phyloP scores from a whole-genome alignment of 2,888 invertebrate species.

The Hofmannophila pseudospretella region DNA sequence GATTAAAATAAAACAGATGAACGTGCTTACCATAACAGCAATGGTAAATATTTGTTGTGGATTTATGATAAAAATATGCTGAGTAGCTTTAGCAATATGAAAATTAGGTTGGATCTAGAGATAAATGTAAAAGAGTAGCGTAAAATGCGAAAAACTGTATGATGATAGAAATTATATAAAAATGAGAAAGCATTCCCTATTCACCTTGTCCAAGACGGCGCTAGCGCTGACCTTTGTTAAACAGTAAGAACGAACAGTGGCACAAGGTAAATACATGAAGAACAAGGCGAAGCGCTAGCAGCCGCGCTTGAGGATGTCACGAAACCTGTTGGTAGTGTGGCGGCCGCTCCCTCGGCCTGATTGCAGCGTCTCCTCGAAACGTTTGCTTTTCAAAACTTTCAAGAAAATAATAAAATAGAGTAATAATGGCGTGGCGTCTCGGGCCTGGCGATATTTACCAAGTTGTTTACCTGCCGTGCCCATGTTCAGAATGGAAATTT shows the following conservation, averaged over 20 bases:
- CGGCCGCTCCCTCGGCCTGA: conserved; percentile 77
- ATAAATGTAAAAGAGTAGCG: conserved; percentile 27
- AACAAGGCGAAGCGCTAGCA: conserved; percentile 29
- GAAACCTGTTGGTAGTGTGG: conserved; percentile 67
- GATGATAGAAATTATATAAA: conserved; percentile 38
- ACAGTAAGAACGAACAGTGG: no score
- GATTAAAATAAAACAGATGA: conserved; percentile 41
- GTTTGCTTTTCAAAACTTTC: conserved; percentile 71
- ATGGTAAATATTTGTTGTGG: conserved; percentile 33
- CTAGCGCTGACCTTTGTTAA: conserved; percentile 40
- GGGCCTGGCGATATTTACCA: conserved; percentile 90
- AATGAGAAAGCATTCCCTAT: conserved; percentile 55
- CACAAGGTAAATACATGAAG: neutral
- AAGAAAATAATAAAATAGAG: conserved; percentile 56
- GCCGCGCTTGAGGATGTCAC: conserved; percentile 58
- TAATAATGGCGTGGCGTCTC: conserved; percentile 78
- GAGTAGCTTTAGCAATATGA: conserved; percentile 25
- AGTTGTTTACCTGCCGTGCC: conserved; percentile 99
- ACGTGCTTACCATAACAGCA: conserved; percentile 57
- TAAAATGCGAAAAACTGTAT: conserved; percentile 41
- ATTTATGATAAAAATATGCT: conserved; percentile 19
- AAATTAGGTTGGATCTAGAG: conserved; percentile 36
- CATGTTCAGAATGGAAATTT: conserved; percentile 99
- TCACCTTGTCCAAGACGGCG: conserved; percentile 35
- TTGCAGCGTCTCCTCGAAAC: conserved; percentile 75